Base-by-base conservation (phyloP, 2,888 invertebrate genomes). In the Dendrolimus houi region DNA sequence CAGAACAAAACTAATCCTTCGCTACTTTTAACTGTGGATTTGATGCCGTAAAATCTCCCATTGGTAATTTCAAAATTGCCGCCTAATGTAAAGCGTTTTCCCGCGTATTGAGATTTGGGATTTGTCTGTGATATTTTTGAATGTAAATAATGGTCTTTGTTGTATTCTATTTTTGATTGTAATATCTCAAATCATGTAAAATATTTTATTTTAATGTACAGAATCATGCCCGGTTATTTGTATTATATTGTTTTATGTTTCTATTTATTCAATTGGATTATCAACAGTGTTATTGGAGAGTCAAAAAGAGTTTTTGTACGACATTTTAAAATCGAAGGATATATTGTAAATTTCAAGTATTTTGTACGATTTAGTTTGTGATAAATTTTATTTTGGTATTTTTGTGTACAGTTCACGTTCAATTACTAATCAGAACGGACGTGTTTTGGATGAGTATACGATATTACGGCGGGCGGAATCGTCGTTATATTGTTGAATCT, bases 61-160 rank as follows among this genome's bases (percentile, higher is more conserved):
- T 29, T 29, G 29, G 29, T 47, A 47, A 47, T 47, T 47, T 47
- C 10, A 47, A 47, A 47, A 47, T 47, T 9, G 47, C 9, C 47
- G 47, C 47, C 47, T 10, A 9, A 10, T 10, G 47, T 9, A 47
- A 47, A 12, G 9, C 12, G 9, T 10, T 47, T 47, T 47, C 9
- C 7, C 47, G 47, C 47, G 9, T 9, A 10, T 47, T 47, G 47
- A 3, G 47, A 10, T 47, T 47, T 47, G 47, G 70, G 47, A 10
- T 47, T 47, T 47, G 47, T 70, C 81, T 85, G 84, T 85, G 81
- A 84, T 86, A 85, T 81, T 81, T 47, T 81, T 74, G 64, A 71
- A 77, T 86, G 86, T 81, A 86, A 72, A 85, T 80, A 83, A n/a
- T n/a, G n/a, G 70, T 64, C 72, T 85, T 85, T 84, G 75, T 79